Percentiles rank a stretch among this genome's conserved stretches.
Evolutionary conservation across 2,888 invertebrate genomes (phyloP).

Genomic region (Amblyjoppa proteus): DNA sequence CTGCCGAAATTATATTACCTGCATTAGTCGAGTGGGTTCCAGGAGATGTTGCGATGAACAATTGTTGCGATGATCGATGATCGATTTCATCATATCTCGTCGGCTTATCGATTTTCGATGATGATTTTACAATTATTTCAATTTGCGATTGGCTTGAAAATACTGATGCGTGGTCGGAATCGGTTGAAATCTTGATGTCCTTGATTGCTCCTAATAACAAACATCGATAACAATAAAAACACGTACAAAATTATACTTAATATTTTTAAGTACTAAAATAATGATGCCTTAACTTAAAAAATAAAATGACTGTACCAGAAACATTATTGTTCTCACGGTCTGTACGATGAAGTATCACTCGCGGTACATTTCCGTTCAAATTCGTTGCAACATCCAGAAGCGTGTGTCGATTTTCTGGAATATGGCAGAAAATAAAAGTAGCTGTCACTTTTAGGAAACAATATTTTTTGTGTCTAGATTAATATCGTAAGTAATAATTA

Average conservation of each 20-base stretch:
- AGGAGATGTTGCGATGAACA: too few species aligned
- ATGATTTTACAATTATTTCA: too few species aligned
- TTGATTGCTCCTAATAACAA: too few species aligned
- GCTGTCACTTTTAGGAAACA: neutral
- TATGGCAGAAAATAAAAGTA: slow-evolving; percentile 4
- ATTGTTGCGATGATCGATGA: too few species aligned
- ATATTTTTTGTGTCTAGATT: neutral
- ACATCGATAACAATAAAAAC: too few species aligned
- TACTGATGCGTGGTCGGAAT: too few species aligned
- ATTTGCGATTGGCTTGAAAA: too few species aligned
- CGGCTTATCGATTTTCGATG: too few species aligned
- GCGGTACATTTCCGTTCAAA: slow-evolving; percentile 6
- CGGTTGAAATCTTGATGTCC: too few species aligned
- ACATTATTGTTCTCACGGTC: slow-evolving; percentile 8
- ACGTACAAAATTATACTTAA: neutral
- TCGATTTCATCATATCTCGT: too few species aligned
- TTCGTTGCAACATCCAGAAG: slow-evolving; percentile 15
- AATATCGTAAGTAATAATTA: slow-evolving; percentile 2
- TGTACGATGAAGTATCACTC: slow-evolving; percentile 5
- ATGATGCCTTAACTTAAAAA: neutral
- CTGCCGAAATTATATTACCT: too few species aligned
- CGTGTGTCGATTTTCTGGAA: slow-evolving; percentile 3
- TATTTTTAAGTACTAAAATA: slow-evolving; percentile 1
- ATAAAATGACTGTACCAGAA: neutral
- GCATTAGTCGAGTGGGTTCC: too few species aligned